Base-by-base conservation (phyloP, 2,888 invertebrate species). In the Bombylius major region DNA sequence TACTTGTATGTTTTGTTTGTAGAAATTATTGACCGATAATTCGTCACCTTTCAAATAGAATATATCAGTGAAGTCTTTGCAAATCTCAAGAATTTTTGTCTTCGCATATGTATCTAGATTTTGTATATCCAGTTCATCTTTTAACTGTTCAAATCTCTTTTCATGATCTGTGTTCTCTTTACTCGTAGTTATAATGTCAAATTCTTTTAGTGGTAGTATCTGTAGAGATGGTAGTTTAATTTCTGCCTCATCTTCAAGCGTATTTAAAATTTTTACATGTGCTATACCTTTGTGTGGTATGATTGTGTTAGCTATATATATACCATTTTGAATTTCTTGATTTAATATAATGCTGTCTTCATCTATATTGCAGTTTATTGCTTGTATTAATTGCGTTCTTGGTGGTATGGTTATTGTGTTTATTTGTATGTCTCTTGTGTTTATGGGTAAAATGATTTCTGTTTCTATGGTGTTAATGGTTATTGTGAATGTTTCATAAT, bases 261-360 rank as follows among this genome's bases (percentile, higher is more conserved):
- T 36, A 8, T 36, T 36, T 1, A 36, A 8, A 36, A 36, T 36
- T 8, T 36, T 36, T 3, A 36, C 8, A 4, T 36, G 54, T 58
- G 54, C 54, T 54, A 55, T 42, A 32, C 49, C 54, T 48, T 42
- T 48, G 5, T 39, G 42, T 42, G 49, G 44, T 39, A 54, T 45
- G 11, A 49, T 51, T 5, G 51, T 39, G n/a, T 51, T 51, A 3
- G 51, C 51, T 13, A 51, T 44, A 42, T 53, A 55, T 14, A 51
- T 42, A 31, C 50, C 47, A 12, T 52, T 36, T 33, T 52, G 31
- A n/a, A 57, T 52, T 49, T 57, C 50, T 5, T 51, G 39, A 32
- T 53, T 53, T 4, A 55, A 12, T 8, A 56, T 14, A 5, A 54
- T 48, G 36, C 52, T 55, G n/a, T 58, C 58, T 55, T 57, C 49